phyloP scores from a whole-genome alignment of 2,888 invertebrate species.

The Drosophila siamana region DNA sequence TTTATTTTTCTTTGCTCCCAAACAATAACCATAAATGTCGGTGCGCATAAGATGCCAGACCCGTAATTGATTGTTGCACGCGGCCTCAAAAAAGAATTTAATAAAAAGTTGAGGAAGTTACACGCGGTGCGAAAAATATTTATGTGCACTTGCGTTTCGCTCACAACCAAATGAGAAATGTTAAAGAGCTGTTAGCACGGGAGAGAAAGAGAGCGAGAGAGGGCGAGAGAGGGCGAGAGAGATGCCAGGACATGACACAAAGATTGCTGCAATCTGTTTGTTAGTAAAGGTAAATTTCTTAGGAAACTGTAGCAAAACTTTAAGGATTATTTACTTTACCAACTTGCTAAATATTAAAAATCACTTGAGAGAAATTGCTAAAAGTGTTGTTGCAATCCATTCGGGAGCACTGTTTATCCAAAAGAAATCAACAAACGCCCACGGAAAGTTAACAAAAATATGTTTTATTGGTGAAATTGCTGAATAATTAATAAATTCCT shows the following conservation, averaged over 20 bases:
- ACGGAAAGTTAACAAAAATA: not conserved
- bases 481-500: not conserved
- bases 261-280: not conserved
- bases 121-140: conserved; percentile 68
- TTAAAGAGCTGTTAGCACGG: conserved; percentile 18
- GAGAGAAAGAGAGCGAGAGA: not conserved
- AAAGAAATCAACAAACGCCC: not conserved
- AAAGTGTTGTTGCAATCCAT: not conserved
- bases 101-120: conserved; percentile 76
- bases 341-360: not conserved
- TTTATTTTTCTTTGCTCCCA: conserved; percentile 66
- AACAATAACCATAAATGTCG: conserved; percentile 81
- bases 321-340: not conserved
- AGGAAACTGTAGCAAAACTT: not conserved
- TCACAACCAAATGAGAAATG: conserved; percentile 34
- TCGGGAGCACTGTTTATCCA: not conserved
- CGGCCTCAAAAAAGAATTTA: conserved; percentile 64
- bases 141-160: conserved; percentile 50
- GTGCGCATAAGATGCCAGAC: conserved; percentile 68
- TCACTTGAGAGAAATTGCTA: not conserved
- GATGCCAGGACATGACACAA: not conserved
- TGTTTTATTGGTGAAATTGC: not conserved
- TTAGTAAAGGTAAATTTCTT: not conserved
- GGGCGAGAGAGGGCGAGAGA: not conserved
- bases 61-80: conserved; percentile 72